Percentiles rank a stretch among this genome's conserved stretches.
These are phyloP conservation scores for Aurelia aurita complex sp. Pacific DNA, from an alignment of 30 jellyfish, hydroid and myxozoan genomes.

Conservation along the genomic window DNA sequence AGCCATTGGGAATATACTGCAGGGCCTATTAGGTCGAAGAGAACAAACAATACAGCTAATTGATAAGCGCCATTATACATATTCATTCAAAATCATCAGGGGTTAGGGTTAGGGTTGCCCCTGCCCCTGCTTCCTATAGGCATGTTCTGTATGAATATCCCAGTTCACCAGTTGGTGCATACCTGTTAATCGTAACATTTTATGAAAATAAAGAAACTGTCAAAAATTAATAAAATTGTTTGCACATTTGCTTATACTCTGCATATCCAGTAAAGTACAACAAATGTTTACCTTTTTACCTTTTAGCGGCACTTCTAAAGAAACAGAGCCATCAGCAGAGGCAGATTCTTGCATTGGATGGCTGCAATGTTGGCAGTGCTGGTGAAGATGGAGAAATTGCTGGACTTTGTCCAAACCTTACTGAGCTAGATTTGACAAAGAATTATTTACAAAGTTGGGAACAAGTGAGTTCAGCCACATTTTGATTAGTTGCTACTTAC, in stretches of 20 bases:
- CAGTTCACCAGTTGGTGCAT: too few relatives aligned
- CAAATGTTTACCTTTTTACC: neutral
- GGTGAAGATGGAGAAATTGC: constrained; percentile 76
- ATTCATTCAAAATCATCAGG: too few relatives aligned
- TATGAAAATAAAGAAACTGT: too few relatives aligned
- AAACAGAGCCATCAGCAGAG: constrained; percentile 59
- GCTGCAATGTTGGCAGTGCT: constrained; percentile 77
- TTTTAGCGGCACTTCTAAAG: constrained; percentile 55
- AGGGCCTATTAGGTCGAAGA: too few relatives aligned
- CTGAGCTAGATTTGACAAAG: constrained; percentile 81
- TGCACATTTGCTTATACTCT: neutral
- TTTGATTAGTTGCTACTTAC: neutral
- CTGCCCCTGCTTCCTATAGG: too few relatives aligned
- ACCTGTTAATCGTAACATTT: too few relatives aligned
- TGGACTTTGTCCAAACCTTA: constrained; percentile 73
- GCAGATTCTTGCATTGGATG: constrained; percentile 76
- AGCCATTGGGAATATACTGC: too few relatives aligned
- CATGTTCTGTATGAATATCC: too few relatives aligned
- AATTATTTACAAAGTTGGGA: constrained; percentile 82
- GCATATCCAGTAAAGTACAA: neutral
- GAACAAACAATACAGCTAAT: too few relatives aligned
- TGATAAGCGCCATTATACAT: too few relatives aligned
- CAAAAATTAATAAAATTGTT: too few relatives aligned
- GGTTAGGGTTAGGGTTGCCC: too few relatives aligned
- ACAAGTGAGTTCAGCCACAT: constrained; percentile 55